These are phyloP conservation scores for Asteroscopus sphinx DNA, from an alignment of 2,888 invertebrate genomes.

Conservation along the genomic window DNA sequence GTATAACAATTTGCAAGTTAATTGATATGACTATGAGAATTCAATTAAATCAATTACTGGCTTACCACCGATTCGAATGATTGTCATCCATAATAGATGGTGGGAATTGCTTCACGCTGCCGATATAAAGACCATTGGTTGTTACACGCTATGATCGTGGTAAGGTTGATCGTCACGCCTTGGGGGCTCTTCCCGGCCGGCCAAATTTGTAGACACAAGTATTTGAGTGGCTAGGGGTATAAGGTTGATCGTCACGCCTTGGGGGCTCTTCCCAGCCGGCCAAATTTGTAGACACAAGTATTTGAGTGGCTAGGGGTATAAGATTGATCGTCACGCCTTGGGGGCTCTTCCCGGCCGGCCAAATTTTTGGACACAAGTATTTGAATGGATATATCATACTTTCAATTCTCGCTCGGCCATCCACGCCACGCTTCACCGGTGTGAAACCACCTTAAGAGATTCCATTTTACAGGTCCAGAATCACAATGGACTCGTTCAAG, in stretches of 20 bases:
- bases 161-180: slow-evolving; percentile 33
- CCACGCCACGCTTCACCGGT: too few species aligned
- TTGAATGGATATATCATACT: too few species aligned
- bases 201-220: background rate
- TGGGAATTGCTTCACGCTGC: slow-evolving; percentile 37
- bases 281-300: background rate
- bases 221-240: too few species aligned
- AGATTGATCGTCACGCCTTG: slow-evolving; percentile 33
- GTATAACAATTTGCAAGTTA: slow-evolving; percentile 46
- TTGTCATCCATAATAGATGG: slow-evolving; percentile 40
- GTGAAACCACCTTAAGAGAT: background rate
- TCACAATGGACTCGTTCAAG: background rate
- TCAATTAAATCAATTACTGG: slow-evolving; percentile 46
- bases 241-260: slow-evolving; percentile 33
- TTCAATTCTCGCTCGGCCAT: too few species aligned
- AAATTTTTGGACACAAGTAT: background rate
- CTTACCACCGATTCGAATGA: slow-evolving; percentile 23
- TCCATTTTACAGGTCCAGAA: background rate
- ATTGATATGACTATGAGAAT: slow-evolving; percentile 49
- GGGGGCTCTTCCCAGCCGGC: background rate
- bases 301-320: too few species aligned
- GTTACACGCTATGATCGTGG: slow-evolving; percentile 6
- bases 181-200: background rate
- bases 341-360: background rate
- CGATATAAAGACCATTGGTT: slow-evolving; percentile 10